Conservation (phyloP, 2,113 vertebrate genomes). For the Ictalurus punctatus region DNA sequence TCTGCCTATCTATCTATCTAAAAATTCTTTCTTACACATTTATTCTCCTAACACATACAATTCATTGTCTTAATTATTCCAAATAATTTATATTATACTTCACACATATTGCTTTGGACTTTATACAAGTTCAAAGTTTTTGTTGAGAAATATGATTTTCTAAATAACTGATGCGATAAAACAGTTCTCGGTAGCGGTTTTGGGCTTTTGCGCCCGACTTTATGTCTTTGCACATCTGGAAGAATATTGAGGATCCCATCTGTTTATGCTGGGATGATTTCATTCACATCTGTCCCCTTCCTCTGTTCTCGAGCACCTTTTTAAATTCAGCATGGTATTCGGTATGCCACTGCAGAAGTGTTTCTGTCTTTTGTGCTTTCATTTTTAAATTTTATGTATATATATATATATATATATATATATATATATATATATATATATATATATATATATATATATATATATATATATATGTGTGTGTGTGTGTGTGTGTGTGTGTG, state of each 20-base stretch:
- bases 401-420: too few relatives aligned
- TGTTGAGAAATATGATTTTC: not conserved
- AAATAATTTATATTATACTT: not conserved
- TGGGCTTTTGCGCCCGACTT: not conserved
- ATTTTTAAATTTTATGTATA: not conserved
- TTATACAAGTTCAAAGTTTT: not conserved
- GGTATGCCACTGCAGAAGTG: not conserved
- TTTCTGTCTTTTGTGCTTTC: not conserved
- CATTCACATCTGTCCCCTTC: constrained; percentile 45
- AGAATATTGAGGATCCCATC: constrained; percentile 40
- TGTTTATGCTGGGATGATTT: constrained; percentile 50
- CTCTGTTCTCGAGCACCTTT: constrained; percentile 13
- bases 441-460: too few relatives aligned
- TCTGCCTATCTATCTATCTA: not conserved
- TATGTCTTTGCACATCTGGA: constrained; percentile 51
- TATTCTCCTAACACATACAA: too few relatives aligned
- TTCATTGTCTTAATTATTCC: not conserved
- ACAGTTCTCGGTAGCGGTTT: not conserved
- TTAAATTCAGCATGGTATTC: not conserved
- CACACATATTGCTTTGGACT: not conserved
- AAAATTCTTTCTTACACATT: not conserved
- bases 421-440: too few relatives aligned
- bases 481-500: too few relatives aligned
- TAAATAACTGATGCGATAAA: not conserved
- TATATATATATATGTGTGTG: too few relatives aligned